Conservation (phyloP, 2,888 invertebrate genomes). For the Dryobota labecula region DNA sequence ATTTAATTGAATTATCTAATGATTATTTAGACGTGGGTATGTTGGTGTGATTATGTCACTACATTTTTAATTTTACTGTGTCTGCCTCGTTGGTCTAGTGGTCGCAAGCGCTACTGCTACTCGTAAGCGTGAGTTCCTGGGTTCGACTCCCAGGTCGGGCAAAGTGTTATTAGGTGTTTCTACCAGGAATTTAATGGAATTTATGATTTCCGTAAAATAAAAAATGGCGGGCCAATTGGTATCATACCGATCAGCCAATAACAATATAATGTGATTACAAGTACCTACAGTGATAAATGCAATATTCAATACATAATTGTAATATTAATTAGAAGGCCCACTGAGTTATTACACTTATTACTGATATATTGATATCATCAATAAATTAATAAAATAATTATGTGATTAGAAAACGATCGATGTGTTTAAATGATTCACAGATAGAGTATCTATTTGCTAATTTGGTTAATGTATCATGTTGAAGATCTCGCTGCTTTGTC, state of each 20-base stretch:
- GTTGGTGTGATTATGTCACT: neutral
- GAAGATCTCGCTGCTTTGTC: slow-evolving; percentile 9
- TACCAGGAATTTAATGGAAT: too few species aligned
- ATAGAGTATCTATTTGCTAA: slow-evolving; percentile 23
- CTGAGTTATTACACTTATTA: neutral
- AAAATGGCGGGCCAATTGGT: neutral
- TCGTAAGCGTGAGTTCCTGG: too few species aligned
- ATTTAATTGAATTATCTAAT: slow-evolving; percentile 24
- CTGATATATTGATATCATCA: slow-evolving; percentile 16
- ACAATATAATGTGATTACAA: neutral
- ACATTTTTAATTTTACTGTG: neutral
- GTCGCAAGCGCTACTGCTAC: too few species aligned
- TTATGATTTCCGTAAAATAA: neutral
- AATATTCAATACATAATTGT: slow-evolving; percentile 7
- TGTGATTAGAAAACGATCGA: slow-evolving; percentile 33
- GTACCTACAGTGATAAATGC: neutral
- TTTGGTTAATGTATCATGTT: slow-evolving; percentile 8
- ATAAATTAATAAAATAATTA: slow-evolving; percentile 41
- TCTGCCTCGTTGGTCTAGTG: too few species aligned
- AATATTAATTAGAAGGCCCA: neutral
- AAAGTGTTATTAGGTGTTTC: too few species aligned
- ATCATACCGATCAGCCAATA: neutral
- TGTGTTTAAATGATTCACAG: slow-evolving; percentile 22
- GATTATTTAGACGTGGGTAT: neutral
- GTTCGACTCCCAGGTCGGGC: too few species aligned